A percentile compares a stretch with the other conserved stretches of the same genome.
phyloP scores from a whole-genome alignment of 2,113 vertebrate species.

The Xiphorhynchus elegans region DNA sequence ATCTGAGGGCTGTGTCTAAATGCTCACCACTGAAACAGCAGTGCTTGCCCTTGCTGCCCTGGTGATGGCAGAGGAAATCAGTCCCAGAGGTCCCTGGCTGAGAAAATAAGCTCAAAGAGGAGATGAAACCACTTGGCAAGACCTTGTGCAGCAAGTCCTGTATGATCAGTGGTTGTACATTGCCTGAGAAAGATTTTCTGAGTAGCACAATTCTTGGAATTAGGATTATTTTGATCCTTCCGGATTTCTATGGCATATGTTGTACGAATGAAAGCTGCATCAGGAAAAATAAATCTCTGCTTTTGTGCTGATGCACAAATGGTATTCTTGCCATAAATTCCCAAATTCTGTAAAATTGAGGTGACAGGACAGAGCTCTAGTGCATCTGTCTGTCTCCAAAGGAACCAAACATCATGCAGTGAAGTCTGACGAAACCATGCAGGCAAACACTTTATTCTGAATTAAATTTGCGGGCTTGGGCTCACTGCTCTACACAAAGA shows the following conservation, averaged over 20 bases:
- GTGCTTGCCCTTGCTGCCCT: neutral
- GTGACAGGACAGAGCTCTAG: neutral
- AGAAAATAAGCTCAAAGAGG: neutral
- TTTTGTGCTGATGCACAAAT: neutral
- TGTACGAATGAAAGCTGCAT: neutral
- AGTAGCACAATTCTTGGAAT: neutral
- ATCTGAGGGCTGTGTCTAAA: neutral
- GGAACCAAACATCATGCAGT: neutral
- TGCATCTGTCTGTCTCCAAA: neutral
- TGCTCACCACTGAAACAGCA: neutral
- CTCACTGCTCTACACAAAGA: neutral
- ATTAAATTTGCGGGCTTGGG: neutral
- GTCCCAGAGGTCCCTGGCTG: neutral
- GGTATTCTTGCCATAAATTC: neutral
- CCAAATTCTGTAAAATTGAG: neutral
- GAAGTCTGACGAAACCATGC: neutral
- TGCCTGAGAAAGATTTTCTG: neutral
- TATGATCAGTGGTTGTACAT: neutral
- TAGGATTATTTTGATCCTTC: neutral
- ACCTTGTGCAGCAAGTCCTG: neutral
- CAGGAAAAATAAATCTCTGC: neutral
- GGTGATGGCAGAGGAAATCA: neutral
- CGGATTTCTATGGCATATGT: neutral
- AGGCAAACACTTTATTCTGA: neutral
- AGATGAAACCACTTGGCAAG: neutral